Evolutionary conservation across 1,140 invertebrate species (phyloP), one percentile per base, ranked within the genome.

Genomic region (Sitophilus oryzae): DNA sequence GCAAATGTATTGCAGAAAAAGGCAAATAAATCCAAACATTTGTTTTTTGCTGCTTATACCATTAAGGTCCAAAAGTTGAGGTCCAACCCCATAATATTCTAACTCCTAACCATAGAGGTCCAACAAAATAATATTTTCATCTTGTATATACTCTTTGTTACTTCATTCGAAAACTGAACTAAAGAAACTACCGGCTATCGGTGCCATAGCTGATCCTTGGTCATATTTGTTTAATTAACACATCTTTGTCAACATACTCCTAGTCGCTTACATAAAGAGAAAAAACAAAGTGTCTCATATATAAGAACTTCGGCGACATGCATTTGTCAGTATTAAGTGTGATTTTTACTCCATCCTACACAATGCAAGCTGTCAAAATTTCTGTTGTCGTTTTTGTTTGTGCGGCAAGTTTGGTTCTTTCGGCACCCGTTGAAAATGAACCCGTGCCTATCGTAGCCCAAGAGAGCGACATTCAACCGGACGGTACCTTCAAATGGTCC

Each of bases 391-490:
- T 46, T 25, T 22, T 56, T 19, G 46, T n/a, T 3, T 35, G 10
- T n/a, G 36, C 34, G 3, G 20, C 22, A 30, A 22, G n/a, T 9
- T n/a, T n/a, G n/a, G 52, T 25, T 30, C 18, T 54, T 15, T 18
- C 30, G 15, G 52, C 52, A 2, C 52, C 50, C 14, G 36, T 44
- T 3, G 52, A 45, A 22, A 34, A 52, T 22, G 54, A 49, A 36
- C 54, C 54, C 9, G 55, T 57, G 14, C 18, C 55, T 14, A 57
- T 57, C 18, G 25, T 57, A 1, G 34, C 55, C 0, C 55, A 57
- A 23, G 48, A 57, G 20, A 57, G 55, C 23, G 55, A 57, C 42
- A 40, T 57, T 37, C 47, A 52, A 30, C 55, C 55, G n/a, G 55
- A 57, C 14, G 55, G 55, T 30, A 57, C 41, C 18, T 57, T 57